Conservation (phyloP, 1,140 invertebrate genomes). For the Popillia japonica region DNA sequence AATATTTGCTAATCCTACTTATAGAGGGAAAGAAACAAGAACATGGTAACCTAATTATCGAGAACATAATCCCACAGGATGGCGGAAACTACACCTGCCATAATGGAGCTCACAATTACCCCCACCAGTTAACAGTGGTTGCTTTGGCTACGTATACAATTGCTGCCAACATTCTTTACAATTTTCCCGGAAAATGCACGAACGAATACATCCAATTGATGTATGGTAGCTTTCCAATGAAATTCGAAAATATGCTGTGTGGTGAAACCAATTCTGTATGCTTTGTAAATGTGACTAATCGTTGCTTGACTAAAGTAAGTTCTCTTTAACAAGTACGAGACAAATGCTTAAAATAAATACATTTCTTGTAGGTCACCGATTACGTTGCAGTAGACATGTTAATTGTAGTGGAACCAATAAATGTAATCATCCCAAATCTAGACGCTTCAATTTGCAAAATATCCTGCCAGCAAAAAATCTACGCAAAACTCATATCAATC, state of each 20-base stretch:
- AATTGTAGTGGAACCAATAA: conserved; percentile 48
- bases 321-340: not conserved
- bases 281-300: conserved; percentile 34
- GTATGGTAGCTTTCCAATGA: conserved; percentile 36
- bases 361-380: not conserved
- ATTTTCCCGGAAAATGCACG: conserved; percentile 38
- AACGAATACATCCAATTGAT: conserved; percentile 38
- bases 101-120: conserved; percentile 42
- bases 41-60: conserved; percentile 48
- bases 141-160: conserved; percentile 50
- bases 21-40: conserved; percentile 45
- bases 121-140: conserved; percentile 50
- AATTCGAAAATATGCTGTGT: conserved; percentile 34
- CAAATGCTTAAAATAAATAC: not conserved
- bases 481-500: conserved; percentile 50
- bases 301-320: conserved; percentile 30
- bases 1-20: conserved; percentile 35
- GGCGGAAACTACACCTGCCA: conserved; percentile 55
- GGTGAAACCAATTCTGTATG: conserved; percentile 21
- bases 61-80: conserved; percentile 49
- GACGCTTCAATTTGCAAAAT: conserved; percentile 50
- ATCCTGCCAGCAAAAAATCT: conserved; percentile 54
- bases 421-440: conserved; percentile 47
- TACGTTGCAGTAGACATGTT: conserved; percentile 44
- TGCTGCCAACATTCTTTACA: conserved; percentile 34